These are phyloP conservation scores for Hemibagrus wyckioides DNA, from an alignment of 2,113 vertebrate genomes.

Conservation along the genomic window DNA sequence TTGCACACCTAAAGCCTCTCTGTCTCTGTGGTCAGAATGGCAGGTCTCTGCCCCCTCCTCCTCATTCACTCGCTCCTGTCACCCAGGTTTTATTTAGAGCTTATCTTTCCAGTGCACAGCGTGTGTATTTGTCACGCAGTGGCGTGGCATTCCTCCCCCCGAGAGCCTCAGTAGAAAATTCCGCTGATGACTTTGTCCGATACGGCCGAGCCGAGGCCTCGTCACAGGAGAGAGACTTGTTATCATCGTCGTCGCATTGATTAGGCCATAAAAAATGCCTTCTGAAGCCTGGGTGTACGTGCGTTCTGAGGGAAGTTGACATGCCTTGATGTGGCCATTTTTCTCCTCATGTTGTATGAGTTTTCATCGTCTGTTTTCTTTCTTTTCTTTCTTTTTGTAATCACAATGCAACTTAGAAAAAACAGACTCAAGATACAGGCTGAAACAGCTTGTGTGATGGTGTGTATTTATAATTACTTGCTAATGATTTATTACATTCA, in stretches of 20 bases:
- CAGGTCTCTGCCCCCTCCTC: constrained; percentile 76
- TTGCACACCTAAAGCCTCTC: constrained; percentile 64
- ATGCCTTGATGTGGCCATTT: constrained; percentile 3
- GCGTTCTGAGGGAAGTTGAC: constrained; percentile 23
- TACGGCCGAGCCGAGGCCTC: constrained; percentile 57
- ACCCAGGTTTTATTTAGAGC: constrained; percentile 79
- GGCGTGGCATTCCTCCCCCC: constrained; percentile 42
- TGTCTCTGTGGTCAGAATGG: constrained; percentile 65
- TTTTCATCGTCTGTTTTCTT: background rate
- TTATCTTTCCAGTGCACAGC: constrained; percentile 78
- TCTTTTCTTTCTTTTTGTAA: background rate
- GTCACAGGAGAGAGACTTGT: constrained; percentile 47
- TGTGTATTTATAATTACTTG: background rate
- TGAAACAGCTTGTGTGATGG: too few relatives aligned
- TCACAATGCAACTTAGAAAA: background rate
- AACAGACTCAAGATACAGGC: background rate
- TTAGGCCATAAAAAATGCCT: constrained; percentile 62
- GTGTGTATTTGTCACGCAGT: constrained; percentile 76
- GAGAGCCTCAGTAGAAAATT: constrained; percentile 68
- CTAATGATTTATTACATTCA: background rate
- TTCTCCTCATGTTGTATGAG: background rate
- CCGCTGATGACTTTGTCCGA: constrained; percentile 72
- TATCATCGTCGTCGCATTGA: constrained; percentile 73
- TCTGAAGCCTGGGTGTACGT: constrained; percentile 38
- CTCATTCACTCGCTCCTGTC: constrained; percentile 81